phyloP scores from a whole-genome alignment of 2,888 invertebrate species.

The Eupeodes latifasciatus region DNA sequence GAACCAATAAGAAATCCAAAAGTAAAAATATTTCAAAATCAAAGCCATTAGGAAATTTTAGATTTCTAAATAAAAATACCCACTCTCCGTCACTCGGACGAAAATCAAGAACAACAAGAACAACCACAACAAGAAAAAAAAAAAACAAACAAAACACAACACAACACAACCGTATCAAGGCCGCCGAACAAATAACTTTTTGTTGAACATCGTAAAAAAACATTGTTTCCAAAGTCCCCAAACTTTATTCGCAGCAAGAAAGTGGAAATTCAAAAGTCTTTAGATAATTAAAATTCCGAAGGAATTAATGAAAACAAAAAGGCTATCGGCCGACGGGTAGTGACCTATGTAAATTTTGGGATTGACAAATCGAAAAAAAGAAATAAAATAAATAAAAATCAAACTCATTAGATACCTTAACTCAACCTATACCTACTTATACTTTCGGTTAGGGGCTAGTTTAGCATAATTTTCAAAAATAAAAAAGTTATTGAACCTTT shows the following conservation, averaged over 20 bases:
- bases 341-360: conserved; percentile 50
- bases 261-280: background rate
- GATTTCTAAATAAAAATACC: background rate
- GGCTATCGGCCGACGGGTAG: conserved; percentile 7
- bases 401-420: conserved; percentile 32
- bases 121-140: too few relatives aligned
- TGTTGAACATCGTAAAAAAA: conserved; percentile 1
- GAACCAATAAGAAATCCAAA: conserved; percentile 77
- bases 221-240: conserved; percentile 16
- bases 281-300: conserved; percentile 22
- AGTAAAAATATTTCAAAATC: conserved; percentile 79
- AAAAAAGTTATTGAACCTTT: background rate
- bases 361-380: conserved; percentile 13
- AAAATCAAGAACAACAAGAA: conserved; percentile 17
- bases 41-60: conserved; percentile 76
- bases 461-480: background rate
- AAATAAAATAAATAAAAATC: conserved; percentile 7
- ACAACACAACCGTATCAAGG: conserved; percentile 45
- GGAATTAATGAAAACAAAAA: conserved; percentile 8
- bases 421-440: background rate
- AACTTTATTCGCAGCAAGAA: background rate
- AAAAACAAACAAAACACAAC: background rate
- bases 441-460: background rate
- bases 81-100: background rate
- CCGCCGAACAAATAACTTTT: conserved; percentile 43